These are phyloP conservation scores for Actenoides hombroni DNA, from an alignment of 2,113 vertebrate species.

Conservation along the genomic window DNA sequence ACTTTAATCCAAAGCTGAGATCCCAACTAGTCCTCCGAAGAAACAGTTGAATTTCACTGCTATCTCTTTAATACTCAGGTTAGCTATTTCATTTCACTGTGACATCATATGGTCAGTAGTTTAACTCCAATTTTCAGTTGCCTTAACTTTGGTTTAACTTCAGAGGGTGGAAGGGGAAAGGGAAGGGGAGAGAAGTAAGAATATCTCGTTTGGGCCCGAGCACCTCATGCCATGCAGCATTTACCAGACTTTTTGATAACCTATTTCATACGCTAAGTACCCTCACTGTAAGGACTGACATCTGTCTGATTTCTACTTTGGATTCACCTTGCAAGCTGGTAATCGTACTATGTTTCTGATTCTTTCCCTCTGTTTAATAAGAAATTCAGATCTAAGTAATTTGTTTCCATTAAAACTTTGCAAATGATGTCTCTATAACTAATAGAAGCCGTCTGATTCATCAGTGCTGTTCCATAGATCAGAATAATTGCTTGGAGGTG, in stretches of 20 bases:
- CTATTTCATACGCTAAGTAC: background rate
- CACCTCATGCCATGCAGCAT: background rate
- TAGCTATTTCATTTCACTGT: no score
- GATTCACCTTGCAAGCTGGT: background rate
- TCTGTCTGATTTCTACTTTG: background rate
- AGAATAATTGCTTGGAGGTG: conserved; percentile 58
- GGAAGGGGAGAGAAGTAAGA: background rate
- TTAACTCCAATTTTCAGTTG: no score
- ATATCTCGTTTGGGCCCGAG: background rate
- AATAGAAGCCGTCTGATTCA: conserved; percentile 33
- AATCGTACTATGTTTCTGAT: background rate
- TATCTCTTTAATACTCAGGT: no score
- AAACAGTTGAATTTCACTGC: no score
- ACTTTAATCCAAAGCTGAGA: no score
- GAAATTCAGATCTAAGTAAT: background rate
- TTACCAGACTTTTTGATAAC: background rate
- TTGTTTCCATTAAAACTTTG: conserved; percentile 30
- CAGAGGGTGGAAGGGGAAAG: accelerated
- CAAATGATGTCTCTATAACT: background rate
- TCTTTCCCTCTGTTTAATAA: background rate
- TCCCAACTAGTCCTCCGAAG: no score
- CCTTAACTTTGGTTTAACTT: background rate
- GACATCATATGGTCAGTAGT: no score
- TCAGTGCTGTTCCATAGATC: background rate
- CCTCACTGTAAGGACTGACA: background rate